phyloP scores from a whole-genome alignment of 1,140 invertebrate species.

The Atta colombica region DNA sequence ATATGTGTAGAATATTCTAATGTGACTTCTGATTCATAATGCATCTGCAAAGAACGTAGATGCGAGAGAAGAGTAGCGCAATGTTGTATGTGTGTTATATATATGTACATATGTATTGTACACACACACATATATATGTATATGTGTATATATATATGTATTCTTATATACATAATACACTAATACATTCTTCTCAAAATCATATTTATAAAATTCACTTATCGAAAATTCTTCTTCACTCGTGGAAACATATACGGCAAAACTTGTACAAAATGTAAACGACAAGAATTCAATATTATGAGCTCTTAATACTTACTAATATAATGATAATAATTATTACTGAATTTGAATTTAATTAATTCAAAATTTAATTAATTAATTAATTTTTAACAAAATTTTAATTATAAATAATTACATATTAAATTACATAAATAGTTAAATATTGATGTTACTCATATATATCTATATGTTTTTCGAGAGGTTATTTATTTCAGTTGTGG shows the following conservation, averaged over 20 bases:
- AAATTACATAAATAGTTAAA: background rate
- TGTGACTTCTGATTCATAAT: conserved; percentile 82
- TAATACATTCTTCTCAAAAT: conserved; percentile 49
- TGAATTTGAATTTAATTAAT: conserved; percentile 21
- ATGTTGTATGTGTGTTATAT: background rate
- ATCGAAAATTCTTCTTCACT: conserved; percentile 28
- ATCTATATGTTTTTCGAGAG: background rate
- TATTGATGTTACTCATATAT: background rate
- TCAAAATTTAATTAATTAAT: conserved; percentile 16
- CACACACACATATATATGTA: too few relatives aligned
- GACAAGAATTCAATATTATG: background rate
- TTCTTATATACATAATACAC: conserved; percentile 24
- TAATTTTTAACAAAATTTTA: conserved; percentile 23
- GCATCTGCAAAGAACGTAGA: conserved; percentile 65
- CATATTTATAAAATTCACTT: conserved; percentile 47
- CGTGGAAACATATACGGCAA: background rate
- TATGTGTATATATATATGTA: background rate
- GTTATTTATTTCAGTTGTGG: background rate
- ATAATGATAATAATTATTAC: conserved; percentile 9
- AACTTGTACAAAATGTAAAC: background rate
- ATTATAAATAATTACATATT: conserved; percentile 10
- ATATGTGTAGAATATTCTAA: conserved; percentile 81
- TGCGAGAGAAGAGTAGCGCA: conserved; percentile 19
- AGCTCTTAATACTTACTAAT: background rate
- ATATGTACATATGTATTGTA: background rate